phyloP scores from a whole-genome alignment of 2,797 vertebrate species.

The Synanceia verrucosa region DNA sequence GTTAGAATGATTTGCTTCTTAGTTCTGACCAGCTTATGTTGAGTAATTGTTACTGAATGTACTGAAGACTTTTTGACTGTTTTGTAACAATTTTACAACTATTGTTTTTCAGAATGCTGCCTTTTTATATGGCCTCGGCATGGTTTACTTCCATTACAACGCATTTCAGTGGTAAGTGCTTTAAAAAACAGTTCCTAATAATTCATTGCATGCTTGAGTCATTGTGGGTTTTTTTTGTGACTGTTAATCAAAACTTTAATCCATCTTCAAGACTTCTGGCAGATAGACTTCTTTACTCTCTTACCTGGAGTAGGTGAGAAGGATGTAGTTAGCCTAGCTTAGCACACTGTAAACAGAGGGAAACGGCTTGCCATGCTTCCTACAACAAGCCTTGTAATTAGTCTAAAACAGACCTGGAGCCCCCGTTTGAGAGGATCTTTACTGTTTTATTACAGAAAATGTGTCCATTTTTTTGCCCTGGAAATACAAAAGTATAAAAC shows the following conservation, averaged over 20 bases:
- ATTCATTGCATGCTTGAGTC: background rate
- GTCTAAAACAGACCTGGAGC: too few relatives aligned
- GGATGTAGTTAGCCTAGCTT: background rate
- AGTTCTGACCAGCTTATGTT: background rate
- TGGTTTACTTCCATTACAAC: constrained; percentile 99
- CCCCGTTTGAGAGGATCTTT: too few relatives aligned
- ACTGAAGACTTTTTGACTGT: background rate
- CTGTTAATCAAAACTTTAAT: background rate
- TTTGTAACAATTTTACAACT: constrained; percentile 3
- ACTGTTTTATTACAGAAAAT: too few relatives aligned
- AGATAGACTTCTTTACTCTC: background rate
- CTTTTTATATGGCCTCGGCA: constrained; percentile 99
- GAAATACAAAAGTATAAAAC: too few relatives aligned
- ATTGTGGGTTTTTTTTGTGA: background rate
- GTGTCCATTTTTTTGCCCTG: too few relatives aligned
- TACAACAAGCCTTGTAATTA: background rate
- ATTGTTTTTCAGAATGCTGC: constrained; percentile 92
- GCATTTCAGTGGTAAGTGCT: constrained; percentile 97
- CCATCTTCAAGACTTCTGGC: background rate
- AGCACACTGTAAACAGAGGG: background rate
- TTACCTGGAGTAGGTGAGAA: background rate
- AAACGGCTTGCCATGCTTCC: background rate
- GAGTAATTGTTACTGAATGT: background rate
- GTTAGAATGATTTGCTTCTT: background rate
- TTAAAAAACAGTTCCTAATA: background rate